Evolutionary conservation across 2,113 vertebrate genomes (phyloP), one percentile per base, ranked within the genome.

Genomic region (Melanerpes formicivorus): DNA sequence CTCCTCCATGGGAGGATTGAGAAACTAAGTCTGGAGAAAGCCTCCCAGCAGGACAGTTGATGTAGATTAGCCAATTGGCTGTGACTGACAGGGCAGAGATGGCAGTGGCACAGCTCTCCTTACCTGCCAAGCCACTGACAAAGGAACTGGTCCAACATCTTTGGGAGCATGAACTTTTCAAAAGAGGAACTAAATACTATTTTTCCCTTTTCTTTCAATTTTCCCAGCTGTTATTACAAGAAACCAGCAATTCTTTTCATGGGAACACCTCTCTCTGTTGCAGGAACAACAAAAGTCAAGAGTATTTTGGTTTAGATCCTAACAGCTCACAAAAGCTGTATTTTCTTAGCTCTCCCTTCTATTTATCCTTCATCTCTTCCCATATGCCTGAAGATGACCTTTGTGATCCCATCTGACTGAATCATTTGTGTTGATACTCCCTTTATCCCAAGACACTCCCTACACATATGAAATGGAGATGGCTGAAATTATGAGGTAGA

Each of bases 151-250:
- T 14, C 17, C 22, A 32, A 65, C 17, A 14, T 55, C 59, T 66
- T 14, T 3, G 1, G 27, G 13, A 55, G 22, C 0, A 0, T 3
- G 2, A 67, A 37, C 6, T 80, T 78, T 14, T 48, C 40, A 29
- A 11, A 77, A 44, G 6, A 86, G n/a, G 17, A 70, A 66, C 11
- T 15, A 13, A 63, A 48, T 34, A 9, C 8, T 40, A 2, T 3
- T 46, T 66, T 10, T 8, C 9, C 44, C 12, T 88, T 37, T 48
- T n/a, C 25, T 87, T 37, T 29, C 52, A 73, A 14, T 85, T 54
- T 56, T 40, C 26, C 10, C 37, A 63, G 48, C 29, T 72, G 21
- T 71, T 62, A 69, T 4, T 17, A 9, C 14, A 73, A 62, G n/a
- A 8, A 87, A 73, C 76, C 60, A 4, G 4, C 18, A 15, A 2